Conservation (phyloP, 2,797 vertebrate genomes). For the Tenualosa ilisha region DNA sequence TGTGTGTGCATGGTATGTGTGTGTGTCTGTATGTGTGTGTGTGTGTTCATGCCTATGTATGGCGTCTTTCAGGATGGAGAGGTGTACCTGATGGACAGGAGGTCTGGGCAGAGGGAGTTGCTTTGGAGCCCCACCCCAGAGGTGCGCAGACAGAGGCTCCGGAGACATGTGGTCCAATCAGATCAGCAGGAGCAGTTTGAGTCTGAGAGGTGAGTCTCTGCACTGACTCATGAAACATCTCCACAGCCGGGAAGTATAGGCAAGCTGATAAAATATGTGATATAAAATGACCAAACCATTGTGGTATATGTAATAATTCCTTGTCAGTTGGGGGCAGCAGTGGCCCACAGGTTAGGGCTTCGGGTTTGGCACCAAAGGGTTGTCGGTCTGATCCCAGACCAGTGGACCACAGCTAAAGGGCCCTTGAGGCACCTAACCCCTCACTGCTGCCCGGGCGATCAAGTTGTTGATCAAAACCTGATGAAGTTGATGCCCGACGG, state of each 20-base stretch:
- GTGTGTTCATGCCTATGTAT: neutral
- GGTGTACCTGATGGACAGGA: conserved; percentile 83
- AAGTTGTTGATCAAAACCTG: too few relatives aligned
- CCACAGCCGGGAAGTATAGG: neutral
- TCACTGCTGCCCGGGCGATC: too few relatives aligned
- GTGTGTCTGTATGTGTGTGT: neutral
- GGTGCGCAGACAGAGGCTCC: conserved; percentile 80
- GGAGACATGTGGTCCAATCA: conserved; percentile 81
- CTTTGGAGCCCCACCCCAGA: conserved; percentile 86
- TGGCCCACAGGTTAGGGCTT: too few relatives aligned
- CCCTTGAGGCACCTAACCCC: too few relatives aligned
- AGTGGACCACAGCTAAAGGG: too few relatives aligned
- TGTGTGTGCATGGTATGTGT: neutral
- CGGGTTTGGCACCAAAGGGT: too few relatives aligned
- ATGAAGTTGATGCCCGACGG: too few relatives aligned
- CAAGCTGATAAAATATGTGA: neutral
- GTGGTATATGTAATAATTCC: neutral
- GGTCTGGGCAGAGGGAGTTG: conserved; percentile 65
- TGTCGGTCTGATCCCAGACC: too few relatives aligned
- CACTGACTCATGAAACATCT: neutral
- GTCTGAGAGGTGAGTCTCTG: conserved; percentile 82
- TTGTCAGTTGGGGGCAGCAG: too few relatives aligned
- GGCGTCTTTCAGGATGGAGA: conserved; percentile 80
- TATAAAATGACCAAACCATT: neutral
- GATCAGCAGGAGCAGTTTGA: conserved; percentile 88